Conservation (phyloP, 2,888 invertebrate species). For the Volucella zonaria region DNA sequence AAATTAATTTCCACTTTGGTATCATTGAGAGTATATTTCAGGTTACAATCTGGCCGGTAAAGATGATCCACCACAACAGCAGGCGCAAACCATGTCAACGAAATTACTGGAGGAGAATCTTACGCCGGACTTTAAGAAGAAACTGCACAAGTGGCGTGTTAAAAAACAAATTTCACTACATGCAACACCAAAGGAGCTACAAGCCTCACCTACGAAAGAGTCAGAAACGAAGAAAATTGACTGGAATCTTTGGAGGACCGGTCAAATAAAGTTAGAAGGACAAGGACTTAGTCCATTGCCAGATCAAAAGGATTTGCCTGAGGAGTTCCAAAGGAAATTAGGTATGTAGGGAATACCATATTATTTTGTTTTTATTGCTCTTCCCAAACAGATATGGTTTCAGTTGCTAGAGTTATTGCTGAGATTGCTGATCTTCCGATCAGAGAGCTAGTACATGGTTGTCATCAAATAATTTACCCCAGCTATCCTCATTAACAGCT, state of each 20-base stretch:
- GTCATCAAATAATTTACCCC: too few species aligned
- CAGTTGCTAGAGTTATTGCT: too few species aligned
- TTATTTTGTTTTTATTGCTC: background rate
- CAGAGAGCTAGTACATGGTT: too few species aligned
- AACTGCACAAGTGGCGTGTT: slow-evolving; percentile 93
- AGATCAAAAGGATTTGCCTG: slow-evolving; percentile 88
- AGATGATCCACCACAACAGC: slow-evolving; percentile 79
- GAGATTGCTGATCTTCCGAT: too few species aligned
- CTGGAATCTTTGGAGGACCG: slow-evolving; percentile 86
- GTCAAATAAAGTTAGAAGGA: slow-evolving; percentile 81
- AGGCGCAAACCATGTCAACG: slow-evolving; percentile 77
- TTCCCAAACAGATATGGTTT: too few species aligned
- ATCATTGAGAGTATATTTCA: slow-evolving; percentile 42
- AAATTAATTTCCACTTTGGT: background rate
- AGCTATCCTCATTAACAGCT: too few species aligned
- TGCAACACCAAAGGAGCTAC: slow-evolving; percentile 74
- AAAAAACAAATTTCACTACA: slow-evolving; percentile 80
- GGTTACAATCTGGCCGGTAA: slow-evolving; percentile 76
- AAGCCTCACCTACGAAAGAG: slow-evolving; percentile 77
- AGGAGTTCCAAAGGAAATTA: slow-evolving; percentile 92
- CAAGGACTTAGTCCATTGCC: slow-evolving; percentile 83
- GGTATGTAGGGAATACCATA: slow-evolving; percentile 81
- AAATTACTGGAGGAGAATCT: slow-evolving; percentile 86
- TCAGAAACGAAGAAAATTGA: slow-evolving; percentile 84
- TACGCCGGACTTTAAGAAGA: slow-evolving; percentile 91